Base-by-base conservation (phyloP, 92 coral and sea anemone genomes). In the Phenganax stokvisi region DNA sequence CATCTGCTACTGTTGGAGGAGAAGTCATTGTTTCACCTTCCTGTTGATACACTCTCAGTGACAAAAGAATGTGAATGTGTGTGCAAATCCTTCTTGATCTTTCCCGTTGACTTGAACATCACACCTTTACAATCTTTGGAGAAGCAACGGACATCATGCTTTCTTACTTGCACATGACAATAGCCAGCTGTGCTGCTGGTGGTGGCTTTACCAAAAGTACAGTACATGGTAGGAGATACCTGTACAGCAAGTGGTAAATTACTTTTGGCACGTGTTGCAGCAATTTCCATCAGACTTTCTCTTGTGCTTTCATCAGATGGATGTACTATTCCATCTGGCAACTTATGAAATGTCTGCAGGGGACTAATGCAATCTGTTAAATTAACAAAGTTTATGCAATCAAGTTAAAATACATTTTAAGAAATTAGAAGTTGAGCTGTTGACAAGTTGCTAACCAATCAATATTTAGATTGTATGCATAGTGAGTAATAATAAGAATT, bases 211-310 rank as follows among this genome's bases (percentile, higher is more conserved):
- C 78, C 87, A 67, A 77, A 78, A 6, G 71, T 84, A 77, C 87
- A 84, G 58, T 54, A 78, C 87, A 84, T 78, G 16, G 60, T 58
- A 13, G 81, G 86, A 28, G 78, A 67, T 7, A 77, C 87, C 51
- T 84, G 65, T 8, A 51, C 87, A 27, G 84, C 87, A 7, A 84
- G 16, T 8, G 87, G 84, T 0, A 84, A 67, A 73, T 31, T 28
- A 53, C 0, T 73, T 29, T n/a, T 78, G 2, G 56, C 81, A 77
- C 71, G 11, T 10, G 8, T 30, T 37, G 51, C 59, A 29, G 52
- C 29, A 68, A 77, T 12, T n/a, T 69, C 72, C 6, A 12, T 16
- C 52, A 82, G 60, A 44, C 77, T 56, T 27, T 55, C 59, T 20
- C 60, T 53, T 51, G 78, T 73, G 56, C 15, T 51, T 37, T 67